A percentile compares a stretch with the other conserved stretches of the same genome.
Conservation (phyloP, 2,797 vertebrate species). For the Schizopygopsis malacanthus region DNA sequence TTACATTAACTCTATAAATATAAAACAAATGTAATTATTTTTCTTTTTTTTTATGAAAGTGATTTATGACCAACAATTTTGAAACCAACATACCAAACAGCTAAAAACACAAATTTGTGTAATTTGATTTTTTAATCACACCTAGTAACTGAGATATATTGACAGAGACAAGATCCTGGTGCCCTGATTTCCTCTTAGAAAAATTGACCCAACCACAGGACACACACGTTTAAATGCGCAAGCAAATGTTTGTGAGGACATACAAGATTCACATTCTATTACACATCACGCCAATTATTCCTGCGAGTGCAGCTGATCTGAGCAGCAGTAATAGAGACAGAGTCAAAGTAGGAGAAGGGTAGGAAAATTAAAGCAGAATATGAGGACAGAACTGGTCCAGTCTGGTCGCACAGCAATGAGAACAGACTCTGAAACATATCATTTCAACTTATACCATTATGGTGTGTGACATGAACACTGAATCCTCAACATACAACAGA, state of each 20-base stretch:
- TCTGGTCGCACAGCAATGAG: neutral
- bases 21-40: neutral
- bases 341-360: neutral
- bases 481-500: slow-evolving; percentile 20
- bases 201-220: neutral
- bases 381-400: slow-evolving; percentile 2
- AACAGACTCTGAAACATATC: slow-evolving; percentile 8
- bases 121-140: neutral
- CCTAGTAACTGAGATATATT: neutral
- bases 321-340: neutral
- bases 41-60: neutral
- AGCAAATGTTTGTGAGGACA: neutral
- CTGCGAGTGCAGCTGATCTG: neutral
- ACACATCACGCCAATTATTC: neutral
- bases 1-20: neutral
- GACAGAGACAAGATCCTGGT: neutral
- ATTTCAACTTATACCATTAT: slow-evolving; percentile 8
- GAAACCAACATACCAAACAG: neutral
- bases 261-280: neutral
- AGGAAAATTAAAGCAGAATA: slow-evolving; percentile 11
- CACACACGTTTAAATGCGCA: neutral
- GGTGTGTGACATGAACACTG: slow-evolving; percentile 12
- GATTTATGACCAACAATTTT: neutral
- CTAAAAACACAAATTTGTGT: neutral
- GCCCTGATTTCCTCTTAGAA: neutral